Percentiles rank a stretch among this genome's conserved stretches.
Evolutionary conservation across 2,888 invertebrate genomes (phyloP).

Genomic region (Hyposoter didymator): DNA sequence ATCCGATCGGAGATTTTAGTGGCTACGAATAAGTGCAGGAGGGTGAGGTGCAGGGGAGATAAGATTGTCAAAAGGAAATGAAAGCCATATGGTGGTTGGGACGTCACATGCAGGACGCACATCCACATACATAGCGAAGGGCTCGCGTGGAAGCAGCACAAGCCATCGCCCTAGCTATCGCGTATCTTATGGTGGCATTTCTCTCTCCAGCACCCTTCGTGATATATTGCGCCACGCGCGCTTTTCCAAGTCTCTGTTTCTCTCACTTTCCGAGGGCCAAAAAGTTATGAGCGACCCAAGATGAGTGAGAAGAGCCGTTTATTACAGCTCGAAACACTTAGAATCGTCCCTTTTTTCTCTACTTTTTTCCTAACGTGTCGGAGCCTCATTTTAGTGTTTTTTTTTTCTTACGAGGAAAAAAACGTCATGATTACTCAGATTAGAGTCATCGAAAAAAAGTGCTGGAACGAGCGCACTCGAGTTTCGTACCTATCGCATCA

Average conservation of each 20-base stretch:
- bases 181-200: conserved; percentile 57
- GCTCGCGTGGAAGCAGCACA: conserved; percentile 49
- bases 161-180: conserved; percentile 45
- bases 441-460: not conserved
- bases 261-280: conserved; percentile 33
- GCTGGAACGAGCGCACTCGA: too few species aligned
- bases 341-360: not conserved
- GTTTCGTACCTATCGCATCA: too few species aligned
- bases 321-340: conserved; percentile 39
- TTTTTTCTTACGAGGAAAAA: not conserved
- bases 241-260: conserved; percentile 51
- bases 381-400: not conserved
- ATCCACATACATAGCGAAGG: conserved; percentile 40
- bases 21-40: conserved; percentile 44
- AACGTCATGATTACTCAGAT: conserved; percentile 2
- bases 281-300: conserved; percentile 62
- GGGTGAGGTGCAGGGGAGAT: conserved; percentile 44
- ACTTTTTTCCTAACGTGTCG: not conserved
- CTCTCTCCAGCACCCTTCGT: conserved; percentile 50
- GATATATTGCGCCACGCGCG: conserved; percentile 53
- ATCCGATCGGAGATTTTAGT: conserved; percentile 47
- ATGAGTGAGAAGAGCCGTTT: conserved; percentile 49
- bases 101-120: conserved; percentile 20
- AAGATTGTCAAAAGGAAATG: conserved; percentile 60
- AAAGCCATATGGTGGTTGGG: conserved; percentile 61